Evolutionary conservation across 2,113 vertebrate species (phyloP).

Genomic region (Capreolus pygargus): DNA sequence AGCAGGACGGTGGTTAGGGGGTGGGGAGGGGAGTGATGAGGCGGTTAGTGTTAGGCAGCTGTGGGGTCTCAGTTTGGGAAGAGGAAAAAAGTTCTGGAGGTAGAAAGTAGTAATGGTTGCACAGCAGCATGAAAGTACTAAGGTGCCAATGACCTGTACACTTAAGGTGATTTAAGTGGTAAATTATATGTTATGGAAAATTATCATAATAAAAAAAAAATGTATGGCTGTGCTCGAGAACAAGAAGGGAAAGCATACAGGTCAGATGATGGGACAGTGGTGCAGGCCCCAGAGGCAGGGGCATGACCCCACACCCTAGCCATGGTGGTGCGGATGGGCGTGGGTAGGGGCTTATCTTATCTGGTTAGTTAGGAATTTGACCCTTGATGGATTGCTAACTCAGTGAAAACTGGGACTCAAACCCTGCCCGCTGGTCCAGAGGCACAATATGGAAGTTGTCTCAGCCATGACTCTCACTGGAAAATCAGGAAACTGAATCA

Average conservation of each 20-base stretch:
- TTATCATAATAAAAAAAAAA: background rate
- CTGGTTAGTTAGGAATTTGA: background rate
- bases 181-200: background rate
- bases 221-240: background rate
- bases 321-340: accelerated
- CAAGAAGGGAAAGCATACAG: background rate
- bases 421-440: background rate
- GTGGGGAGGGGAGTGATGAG: background rate
- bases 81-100: background rate
- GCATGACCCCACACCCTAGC: background rate
- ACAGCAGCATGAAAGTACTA: background rate
- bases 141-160: background rate
- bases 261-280: background rate
- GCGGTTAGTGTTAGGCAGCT: background rate
- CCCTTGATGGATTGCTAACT: background rate
- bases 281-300: background rate
- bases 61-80: background rate
- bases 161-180: background rate
- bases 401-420: background rate
- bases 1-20: background rate
- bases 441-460: constrained; percentile 21
- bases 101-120: background rate
- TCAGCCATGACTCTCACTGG: background rate
- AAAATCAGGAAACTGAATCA: constrained; percentile 5
- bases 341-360: background rate